Base-by-base conservation (phyloP, 2,888 invertebrate species). In the Eurytoma adleriae region DNA sequence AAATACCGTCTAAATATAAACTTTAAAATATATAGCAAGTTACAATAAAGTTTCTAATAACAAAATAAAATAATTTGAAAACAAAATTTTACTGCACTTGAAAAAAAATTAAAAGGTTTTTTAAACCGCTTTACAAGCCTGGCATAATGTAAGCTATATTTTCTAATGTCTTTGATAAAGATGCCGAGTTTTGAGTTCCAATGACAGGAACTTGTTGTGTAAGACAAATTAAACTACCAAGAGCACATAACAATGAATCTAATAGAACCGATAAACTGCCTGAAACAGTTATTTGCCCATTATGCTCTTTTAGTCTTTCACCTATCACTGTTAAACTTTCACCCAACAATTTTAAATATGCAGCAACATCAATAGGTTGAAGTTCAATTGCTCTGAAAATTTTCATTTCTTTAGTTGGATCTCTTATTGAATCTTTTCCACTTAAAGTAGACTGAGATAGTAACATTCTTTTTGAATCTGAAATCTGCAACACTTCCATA, bases 281-380 rank as follows among this genome's bases (percentile, higher is more conserved):
- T 0, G 98, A 98, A 18, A 98, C 98, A 0, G 98, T 97, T 83
- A 98, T 97, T 91, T 98, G 97, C 16, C 98, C 98, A 94, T 97
- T 97, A 87, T 98, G 98, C 87, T 98, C 98, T 90, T 97, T 97
- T 3, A 98, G 93, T 56, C 98, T 92, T 90, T 97, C 96, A 0
- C 99, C 98, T 85, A 99, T 98, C 88, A 97, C 97, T 68, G 96
- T 96, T n/a, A 99, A 93, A 87, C 97, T 98, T 91, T 98, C 98
- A 0, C 98, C 98, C n/a, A 99, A 92, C 79, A 98, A 92, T 75
- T 97, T 96, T 14, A 99, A 92, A 90, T 98, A 98, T 0, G 98
- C 98, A 0, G 98, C 98, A 27, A 97, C 96, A 91, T 98, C 98
- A 0, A 96, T 94, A 0, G 97, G 95, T 74, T 95, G 94, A 64